Evolutionary conservation across 2,888 invertebrate genomes (phyloP).

Genomic region (Frankliniella intonsa): DNA sequence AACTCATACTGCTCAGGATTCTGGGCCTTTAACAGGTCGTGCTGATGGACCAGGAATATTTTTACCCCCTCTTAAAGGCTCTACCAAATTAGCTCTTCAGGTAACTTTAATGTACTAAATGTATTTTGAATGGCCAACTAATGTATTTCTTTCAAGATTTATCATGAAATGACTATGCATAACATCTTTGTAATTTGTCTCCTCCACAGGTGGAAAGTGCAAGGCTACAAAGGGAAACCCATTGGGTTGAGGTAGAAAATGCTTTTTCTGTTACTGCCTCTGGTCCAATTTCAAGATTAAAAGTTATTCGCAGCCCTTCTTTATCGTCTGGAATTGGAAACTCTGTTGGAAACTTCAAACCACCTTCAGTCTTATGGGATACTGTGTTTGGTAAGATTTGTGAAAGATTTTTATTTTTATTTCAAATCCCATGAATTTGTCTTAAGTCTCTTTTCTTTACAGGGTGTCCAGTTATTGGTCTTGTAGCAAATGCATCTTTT

Average conservation of each 20-base stretch:
- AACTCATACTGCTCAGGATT: neutral
- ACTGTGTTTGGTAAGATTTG: slow-evolving; percentile 56
- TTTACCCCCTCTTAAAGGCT: neutral
- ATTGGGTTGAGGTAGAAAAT: slow-evolving; percentile 30
- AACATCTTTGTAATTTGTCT: neutral
- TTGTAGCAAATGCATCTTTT: slow-evolving; percentile 57
- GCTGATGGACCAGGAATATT: neutral
- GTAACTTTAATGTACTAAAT: neutral
- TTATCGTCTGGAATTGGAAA: neutral
- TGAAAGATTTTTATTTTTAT: neutral
- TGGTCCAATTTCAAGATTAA: slow-evolving; percentile 56
- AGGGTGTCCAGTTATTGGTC: slow-evolving; percentile 58
- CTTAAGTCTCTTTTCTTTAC: slow-evolving; percentile 36
- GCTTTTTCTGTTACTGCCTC: slow-evolving; percentile 43
- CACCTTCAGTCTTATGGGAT: slow-evolving; percentile 61
- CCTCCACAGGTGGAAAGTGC: neutral
- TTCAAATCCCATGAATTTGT: slow-evolving; percentile 39
- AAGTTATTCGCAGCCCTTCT: slow-evolving; percentile 45
- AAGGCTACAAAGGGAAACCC: neutral
- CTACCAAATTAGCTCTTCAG: neutral
- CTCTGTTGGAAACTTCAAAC: slow-evolving; percentile 46
- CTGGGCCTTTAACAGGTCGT: neutral
- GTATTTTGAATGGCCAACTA: neutral
- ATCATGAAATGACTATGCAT: neutral
- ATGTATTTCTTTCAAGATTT: neutral